These are phyloP conservation scores for Gryllus bimaculatus DNA, from an alignment of 1,140 invertebrate species.

Conservation along the genomic window DNA sequence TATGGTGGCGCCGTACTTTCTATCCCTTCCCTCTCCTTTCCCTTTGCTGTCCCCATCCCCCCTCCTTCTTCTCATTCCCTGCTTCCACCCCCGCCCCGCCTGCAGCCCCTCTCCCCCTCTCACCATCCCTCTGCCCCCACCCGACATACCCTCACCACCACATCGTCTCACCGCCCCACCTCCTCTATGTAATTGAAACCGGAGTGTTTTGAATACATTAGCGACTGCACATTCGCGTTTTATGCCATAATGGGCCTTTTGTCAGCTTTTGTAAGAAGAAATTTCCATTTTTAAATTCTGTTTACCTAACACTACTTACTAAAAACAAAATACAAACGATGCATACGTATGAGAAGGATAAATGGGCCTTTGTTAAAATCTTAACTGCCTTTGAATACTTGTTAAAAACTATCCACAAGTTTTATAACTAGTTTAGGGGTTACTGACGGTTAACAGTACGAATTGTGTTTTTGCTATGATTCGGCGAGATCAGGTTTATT, in stretches of 20 bases:
- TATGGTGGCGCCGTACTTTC: background rate
- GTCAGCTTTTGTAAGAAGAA: background rate
- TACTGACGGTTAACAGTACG: no score
- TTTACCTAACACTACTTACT: background rate
- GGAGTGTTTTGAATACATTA: constrained; percentile 1
- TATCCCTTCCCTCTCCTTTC: no score
- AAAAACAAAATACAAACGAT: background rate
- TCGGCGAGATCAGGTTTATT: no score
- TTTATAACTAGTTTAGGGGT: no score
- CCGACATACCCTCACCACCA: no score
- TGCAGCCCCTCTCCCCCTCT: background rate
- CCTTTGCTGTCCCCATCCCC: background rate
- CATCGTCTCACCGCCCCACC: background rate
- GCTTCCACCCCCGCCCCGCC: no score
- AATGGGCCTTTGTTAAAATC: no score
- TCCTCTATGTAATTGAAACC: background rate
- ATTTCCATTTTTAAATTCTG: constrained; percentile 1
- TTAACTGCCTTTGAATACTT: no score
- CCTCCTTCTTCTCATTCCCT: background rate
- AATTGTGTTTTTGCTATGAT: no score
- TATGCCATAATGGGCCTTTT: background rate
- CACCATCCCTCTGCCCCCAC: no score
- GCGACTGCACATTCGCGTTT: background rate
- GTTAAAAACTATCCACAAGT: no score
- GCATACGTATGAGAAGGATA: no score